A percentile compares a stretch with the other conserved stretches of the same genome.
phyloP scores from a whole-genome alignment of 2,888 invertebrate genomes.

The Scaptomyza reducta region DNA sequence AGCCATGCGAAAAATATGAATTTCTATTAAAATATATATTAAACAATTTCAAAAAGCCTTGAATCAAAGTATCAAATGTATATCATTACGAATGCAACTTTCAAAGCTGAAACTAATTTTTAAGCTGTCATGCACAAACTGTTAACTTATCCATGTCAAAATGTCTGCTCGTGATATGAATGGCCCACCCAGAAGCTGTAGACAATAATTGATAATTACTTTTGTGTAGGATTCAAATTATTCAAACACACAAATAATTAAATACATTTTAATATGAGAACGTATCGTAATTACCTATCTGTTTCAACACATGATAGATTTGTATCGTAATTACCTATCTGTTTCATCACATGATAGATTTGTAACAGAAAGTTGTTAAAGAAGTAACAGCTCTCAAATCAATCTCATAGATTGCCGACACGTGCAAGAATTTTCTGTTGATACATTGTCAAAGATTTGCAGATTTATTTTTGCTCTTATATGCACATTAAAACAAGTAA shows the following conservation, averaged over 20 bases:
- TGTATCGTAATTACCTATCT: slow-evolving; percentile 6
- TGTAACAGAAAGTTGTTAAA: too few species aligned
- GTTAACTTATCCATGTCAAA: background rate
- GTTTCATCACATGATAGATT: slow-evolving; percentile 1
- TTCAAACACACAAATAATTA: background rate
- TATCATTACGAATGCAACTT: background rate
- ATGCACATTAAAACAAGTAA: too few species aligned
- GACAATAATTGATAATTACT: background rate
- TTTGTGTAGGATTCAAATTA: background rate
- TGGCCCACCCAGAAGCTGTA: background rate
- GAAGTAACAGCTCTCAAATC: background rate
- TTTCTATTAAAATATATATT: background rate
- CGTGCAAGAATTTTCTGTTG: background rate
- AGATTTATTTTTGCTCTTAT: background rate
- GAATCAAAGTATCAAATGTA: background rate
- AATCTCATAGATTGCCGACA: background rate
- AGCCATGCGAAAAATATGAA: background rate
- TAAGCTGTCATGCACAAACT: background rate
- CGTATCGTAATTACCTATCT: slow-evolving; percentile 9
- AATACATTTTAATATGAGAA: background rate
- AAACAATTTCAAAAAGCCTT: background rate
- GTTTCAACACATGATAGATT: background rate
- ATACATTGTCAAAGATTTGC: background rate
- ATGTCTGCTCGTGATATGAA: background rate
- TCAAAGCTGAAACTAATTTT: background rate